Base-by-base conservation (phyloP, 2,888 invertebrate genomes). In the Neelides folsomi region DNA sequence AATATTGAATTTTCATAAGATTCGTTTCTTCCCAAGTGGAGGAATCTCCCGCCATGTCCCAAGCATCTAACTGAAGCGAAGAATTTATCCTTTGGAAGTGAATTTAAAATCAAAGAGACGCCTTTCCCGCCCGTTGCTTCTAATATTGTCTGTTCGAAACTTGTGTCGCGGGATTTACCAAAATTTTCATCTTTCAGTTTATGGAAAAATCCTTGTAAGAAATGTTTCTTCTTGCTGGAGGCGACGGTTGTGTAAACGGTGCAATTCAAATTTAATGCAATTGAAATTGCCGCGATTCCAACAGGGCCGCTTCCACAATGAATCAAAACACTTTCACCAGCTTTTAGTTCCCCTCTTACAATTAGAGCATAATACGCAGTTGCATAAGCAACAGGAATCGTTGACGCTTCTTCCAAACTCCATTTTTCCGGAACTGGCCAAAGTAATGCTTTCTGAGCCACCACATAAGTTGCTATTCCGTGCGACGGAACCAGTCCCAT, bases 11-110 rank as follows among this genome's bases (percentile, higher is more conserved):
- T 80, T 66, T 88, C 81, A 0, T 79, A 76, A 65, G 88, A 71
- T 70, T 89, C 88, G 66, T 80, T 83, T 71, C 87, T 89, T 44
- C 88, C 88, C 55, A 89, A 87, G 72, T 89, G 88, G 46, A 88
- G 69, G 70, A 89, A 89, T 53, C 80, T 74, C 9, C 88, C 77
- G 67, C 77, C 76, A 54, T 70, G 68, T 4, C 74, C 74, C 37
- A 78, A 66, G 49, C 76, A 71, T 53, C 75, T 68, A 10, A 77
- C 65, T 54, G 75, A 75, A 13, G 76, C 76, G 65, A 74, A 73
- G 6, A 77, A 69, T 66, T 76, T 76, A 47, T 76, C 75, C 54
- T 74, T 76, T 48, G 76, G 71, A 55, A 78, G 67, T 1, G 77
- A 76, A 67, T 78, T 78, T 47, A 78, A 67, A 10, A 78, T 72